These are phyloP conservation scores for Rhyzopertha dominica DNA, from an alignment of 1,140 invertebrate species.

Conservation along the genomic window DNA sequence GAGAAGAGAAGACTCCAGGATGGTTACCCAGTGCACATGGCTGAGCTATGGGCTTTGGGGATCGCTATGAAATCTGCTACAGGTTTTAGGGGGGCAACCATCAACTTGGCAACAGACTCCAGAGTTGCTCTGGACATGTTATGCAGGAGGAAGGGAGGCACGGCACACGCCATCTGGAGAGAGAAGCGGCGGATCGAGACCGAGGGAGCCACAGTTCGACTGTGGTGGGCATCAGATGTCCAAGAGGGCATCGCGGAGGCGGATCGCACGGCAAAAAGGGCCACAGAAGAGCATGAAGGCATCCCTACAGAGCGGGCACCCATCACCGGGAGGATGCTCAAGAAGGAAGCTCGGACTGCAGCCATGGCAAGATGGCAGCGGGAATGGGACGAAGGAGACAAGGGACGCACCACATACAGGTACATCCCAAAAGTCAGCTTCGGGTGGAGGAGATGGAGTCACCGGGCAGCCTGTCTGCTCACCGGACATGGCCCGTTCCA, in stretches of 20 bases:
- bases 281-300: no score
- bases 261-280: no score
- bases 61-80: neutral
- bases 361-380: constrained; percentile 9
- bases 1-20: neutral
- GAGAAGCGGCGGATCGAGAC: neutral
- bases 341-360: neutral
- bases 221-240: constrained; percentile 6
- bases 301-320: constrained; percentile 1
- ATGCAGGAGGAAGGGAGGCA: constrained; percentile 1
- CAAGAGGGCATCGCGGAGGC: no score
- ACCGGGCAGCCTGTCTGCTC: constrained; percentile 2
- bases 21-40: constrained; percentile 5
- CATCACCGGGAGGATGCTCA: neutral
- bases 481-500: constrained; percentile 3
- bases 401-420: neutral
- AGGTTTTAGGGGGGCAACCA: neutral
- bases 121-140: constrained; percentile 8
- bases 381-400: neutral
- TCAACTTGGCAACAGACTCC: constrained; percentile 2
- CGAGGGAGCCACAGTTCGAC: constrained; percentile 1
- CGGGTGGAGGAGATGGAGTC: neutral
- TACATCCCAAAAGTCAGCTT: neutral
- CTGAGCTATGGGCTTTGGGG: constrained; percentile 2
- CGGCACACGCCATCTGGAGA: no score